phyloP scores from a whole-genome alignment of 2,797 vertebrate species.

The Sebastes trivittatus region DNA sequence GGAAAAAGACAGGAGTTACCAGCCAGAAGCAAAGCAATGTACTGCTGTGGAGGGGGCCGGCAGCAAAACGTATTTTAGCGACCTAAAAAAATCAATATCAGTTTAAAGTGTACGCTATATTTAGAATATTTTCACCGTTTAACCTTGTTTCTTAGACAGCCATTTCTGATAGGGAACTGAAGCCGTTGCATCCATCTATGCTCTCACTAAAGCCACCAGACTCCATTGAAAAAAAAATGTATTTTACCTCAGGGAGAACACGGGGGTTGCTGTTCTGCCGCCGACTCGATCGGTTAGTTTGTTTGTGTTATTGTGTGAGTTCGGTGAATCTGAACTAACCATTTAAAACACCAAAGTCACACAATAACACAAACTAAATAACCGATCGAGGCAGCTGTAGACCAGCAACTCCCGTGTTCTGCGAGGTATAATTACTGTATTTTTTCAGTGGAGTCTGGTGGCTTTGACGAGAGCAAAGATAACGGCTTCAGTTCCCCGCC shows the following conservation, averaged over 20 bases:
- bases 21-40: not conserved
- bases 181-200: not conserved
- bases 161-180: not conserved
- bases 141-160: not conserved
- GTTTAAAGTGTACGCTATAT: not conserved
- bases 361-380: not conserved
- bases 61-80: not conserved
- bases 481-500: no score
- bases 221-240: not conserved
- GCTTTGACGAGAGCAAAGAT: no score
- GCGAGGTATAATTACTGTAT: no score
- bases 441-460: not conserved
- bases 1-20: not conserved
- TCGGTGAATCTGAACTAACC: no score
- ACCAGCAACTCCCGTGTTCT: not conserved
- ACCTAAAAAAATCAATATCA: not conserved
- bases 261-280: rapidly evolving
- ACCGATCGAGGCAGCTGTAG: not conserved
- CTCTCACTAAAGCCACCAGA: not conserved
- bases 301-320: not conserved
- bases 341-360: not conserved
- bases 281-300: not conserved
- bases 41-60: no score
- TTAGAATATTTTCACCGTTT: not conserved
- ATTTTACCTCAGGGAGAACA: not conserved